Percentiles rank a stretch among this genome's conserved stretches.
Evolutionary conservation across 2,113 vertebrate genomes (phyloP).

Genomic region (Amia ocellicauda): DNA sequence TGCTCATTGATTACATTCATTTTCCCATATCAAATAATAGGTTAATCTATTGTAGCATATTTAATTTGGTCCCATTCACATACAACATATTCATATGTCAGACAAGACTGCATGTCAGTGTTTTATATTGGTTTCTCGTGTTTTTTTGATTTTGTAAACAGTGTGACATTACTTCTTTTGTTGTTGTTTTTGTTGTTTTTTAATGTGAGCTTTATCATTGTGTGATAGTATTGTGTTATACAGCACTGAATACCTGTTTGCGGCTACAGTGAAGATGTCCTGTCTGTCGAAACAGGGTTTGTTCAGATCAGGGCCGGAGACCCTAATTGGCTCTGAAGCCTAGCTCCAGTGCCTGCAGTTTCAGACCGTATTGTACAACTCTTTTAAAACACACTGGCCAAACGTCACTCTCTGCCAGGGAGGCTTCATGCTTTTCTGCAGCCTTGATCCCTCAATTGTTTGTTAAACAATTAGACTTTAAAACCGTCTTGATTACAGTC

Average conservation of each 20-base stretch:
- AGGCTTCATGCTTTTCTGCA: slow-evolving; percentile 9
- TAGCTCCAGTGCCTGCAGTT: not conserved
- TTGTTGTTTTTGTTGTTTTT: too few relatives aligned
- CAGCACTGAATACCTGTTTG: not conserved
- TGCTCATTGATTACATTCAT: too few relatives aligned
- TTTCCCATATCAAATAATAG: too few relatives aligned
- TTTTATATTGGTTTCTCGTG: too few relatives aligned
- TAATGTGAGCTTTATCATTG: too few relatives aligned
- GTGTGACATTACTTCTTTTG: too few relatives aligned
- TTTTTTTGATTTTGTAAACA: too few relatives aligned
- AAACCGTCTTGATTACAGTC: slow-evolving; percentile 26
- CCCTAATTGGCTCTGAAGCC: not conserved
- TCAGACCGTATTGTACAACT: not conserved
- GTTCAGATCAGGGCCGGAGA: not conserved
- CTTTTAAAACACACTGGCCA: not conserved
- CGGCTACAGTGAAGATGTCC: not conserved
- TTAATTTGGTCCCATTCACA: too few relatives aligned
- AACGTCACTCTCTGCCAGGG: not conserved
- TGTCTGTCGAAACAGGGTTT: not conserved
- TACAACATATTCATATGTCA: too few relatives aligned
- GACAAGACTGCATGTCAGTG: too few relatives aligned
- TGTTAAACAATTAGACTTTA: slow-evolving; percentile 31
- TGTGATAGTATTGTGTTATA: not conserved
- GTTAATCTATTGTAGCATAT: too few relatives aligned
- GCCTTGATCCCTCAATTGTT: slow-evolving; percentile 19